phyloP scores from a whole-genome alignment of 2,888 invertebrate species.

The Ichneumoninae sp. region DNA sequence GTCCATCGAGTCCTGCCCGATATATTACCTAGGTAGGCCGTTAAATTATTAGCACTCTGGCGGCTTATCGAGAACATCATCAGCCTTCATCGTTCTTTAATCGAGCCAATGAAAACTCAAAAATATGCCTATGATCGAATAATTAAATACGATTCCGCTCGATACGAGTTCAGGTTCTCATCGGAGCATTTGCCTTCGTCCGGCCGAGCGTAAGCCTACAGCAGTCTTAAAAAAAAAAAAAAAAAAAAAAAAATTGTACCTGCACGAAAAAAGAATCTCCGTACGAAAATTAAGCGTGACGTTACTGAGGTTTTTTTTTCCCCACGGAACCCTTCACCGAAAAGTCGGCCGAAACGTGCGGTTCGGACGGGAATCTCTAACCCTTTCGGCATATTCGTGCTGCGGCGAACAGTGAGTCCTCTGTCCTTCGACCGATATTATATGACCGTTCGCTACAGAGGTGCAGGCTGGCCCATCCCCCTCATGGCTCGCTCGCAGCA shows the following conservation, averaged over 20 bases:
- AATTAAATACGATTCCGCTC: neutral
- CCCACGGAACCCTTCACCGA: constrained; percentile 48
- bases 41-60: constrained; percentile 63
- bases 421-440: constrained; percentile 74
- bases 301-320: constrained; percentile 63
- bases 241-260: constrained; percentile 53
- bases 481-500: constrained; percentile 60
- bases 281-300: constrained; percentile 61
- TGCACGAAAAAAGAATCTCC: constrained; percentile 47
- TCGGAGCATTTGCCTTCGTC: neutral
- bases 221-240: neutral
- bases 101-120: constrained; percentile 21
- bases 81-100: constrained; percentile 10
- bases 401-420: constrained; percentile 74
- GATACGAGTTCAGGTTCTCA: neutral
- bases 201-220: neutral
- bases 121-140: neutral
- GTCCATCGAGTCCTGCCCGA: constrained; percentile 68
- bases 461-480: constrained; percentile 68
- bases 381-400: constrained; percentile 75
- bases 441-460: constrained; percentile 67
- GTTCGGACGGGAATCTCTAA: constrained; percentile 62
- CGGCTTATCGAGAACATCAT: constrained; percentile 30
- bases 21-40: constrained; percentile 56
- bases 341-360: constrained; percentile 59